Conservation (phyloP, 1,140 invertebrate genomes). For the Tenebrio molitor region DNA sequence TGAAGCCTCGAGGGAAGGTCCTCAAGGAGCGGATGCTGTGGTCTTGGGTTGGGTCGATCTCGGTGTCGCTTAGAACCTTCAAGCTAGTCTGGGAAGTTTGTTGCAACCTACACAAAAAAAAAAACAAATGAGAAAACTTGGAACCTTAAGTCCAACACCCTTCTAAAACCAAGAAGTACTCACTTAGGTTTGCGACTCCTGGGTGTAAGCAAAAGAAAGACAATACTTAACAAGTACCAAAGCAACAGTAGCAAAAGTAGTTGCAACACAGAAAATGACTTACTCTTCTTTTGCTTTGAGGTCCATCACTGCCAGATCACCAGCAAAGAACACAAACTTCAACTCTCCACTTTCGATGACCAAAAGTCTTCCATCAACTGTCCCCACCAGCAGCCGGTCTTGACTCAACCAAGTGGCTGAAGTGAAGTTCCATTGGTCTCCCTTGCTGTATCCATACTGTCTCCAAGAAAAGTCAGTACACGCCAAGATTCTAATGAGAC, state of each 20-base stretch:
- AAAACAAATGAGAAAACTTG: too few species aligned
- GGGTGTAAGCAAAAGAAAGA: not conserved
- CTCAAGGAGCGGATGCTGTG: conserved; percentile 69
- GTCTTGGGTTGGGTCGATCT: conserved; percentile 44
- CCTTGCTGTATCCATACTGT: conserved; percentile 86
- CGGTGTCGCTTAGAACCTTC: not conserved
- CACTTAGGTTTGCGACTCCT: conserved; percentile 15
- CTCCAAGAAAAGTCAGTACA: conserved; percentile 85
- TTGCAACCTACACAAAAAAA: not conserved
- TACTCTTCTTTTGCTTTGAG: conserved; percentile 58
- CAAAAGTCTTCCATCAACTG: conserved; percentile 78
- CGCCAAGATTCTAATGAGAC: conserved; percentile 82
- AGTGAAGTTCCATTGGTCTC: conserved; percentile 80
- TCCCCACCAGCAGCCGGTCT: conserved; percentile 83
- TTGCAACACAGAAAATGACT: conserved; percentile 9
- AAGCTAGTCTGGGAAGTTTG: conserved; percentile 55
- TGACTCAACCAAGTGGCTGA: conserved; percentile 80
- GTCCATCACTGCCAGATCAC: conserved; percentile 66
- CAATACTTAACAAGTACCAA: not conserved
- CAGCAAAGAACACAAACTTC: conserved; percentile 73
- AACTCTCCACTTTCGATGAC: conserved; percentile 86
- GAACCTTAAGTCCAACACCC: too few species aligned
- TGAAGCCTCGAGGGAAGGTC: conserved; percentile 74
- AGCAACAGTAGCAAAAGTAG: not conserved
- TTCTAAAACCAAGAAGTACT: not conserved